These are phyloP conservation scores for Hyposmocoma kahamanoa DNA, from an alignment of 1,140 invertebrate genomes.

Conservation along the genomic window DNA sequence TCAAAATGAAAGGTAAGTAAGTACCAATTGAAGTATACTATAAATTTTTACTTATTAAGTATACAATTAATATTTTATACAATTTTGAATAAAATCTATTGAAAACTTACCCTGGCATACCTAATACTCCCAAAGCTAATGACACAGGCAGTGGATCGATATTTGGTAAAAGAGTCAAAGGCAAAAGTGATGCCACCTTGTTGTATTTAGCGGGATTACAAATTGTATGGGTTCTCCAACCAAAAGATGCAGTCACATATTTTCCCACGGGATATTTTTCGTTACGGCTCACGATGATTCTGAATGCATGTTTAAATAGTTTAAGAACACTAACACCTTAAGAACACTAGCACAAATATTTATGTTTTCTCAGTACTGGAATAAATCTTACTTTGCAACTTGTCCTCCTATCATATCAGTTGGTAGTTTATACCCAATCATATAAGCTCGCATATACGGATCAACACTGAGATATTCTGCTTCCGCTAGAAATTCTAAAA, in stretches of 20 bases:
- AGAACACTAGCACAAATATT: too few species aligned
- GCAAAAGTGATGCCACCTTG: conserved; percentile 21
- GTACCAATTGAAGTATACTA: too few species aligned
- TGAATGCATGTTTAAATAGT: conserved; percentile 34
- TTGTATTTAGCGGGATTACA: conserved; percentile 36
- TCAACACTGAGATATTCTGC: conserved; percentile 82
- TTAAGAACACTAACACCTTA: too few species aligned
- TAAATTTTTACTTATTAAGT: background rate
- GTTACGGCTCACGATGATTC: conserved; percentile 79
- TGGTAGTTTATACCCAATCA: conserved; percentile 65
- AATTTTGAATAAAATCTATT: background rate
- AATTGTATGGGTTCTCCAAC: conserved; percentile 77
- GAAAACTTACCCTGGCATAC: conserved; percentile 77
- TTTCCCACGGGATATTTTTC: conserved; percentile 76
- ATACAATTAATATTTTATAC: background rate
- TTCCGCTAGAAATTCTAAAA: conserved; percentile 78
- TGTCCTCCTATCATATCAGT: conserved; percentile 78
- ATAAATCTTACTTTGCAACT: conserved; percentile 74
- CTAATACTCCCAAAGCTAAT: conserved; percentile 75
- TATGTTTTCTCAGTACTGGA: too few species aligned
- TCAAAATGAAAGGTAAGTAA: too few species aligned
- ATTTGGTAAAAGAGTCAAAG: conserved; percentile 71
- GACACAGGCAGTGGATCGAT: conserved; percentile 74
- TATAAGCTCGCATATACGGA: conserved; percentile 80
- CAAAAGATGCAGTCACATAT: conserved; percentile 74